Conservation (phyloP, 2,888 invertebrate species). For the Drosophila pseudotakahashii region DNA sequence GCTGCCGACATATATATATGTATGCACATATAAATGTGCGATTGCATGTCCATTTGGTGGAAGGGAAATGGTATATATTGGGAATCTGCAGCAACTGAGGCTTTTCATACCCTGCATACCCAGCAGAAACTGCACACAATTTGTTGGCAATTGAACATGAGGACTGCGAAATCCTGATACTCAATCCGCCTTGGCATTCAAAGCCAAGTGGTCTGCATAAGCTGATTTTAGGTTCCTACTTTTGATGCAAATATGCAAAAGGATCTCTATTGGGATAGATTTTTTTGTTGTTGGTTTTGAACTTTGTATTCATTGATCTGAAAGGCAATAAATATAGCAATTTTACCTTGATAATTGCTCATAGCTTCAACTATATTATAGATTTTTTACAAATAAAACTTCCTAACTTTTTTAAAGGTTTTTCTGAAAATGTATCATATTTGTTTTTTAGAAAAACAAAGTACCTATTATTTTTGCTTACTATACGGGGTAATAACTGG, state of each 20-base stretch:
- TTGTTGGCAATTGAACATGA: constrained; percentile 15
- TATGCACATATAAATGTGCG: background rate
- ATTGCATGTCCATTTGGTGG: constrained; percentile 19
- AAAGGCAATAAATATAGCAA: too few species aligned
- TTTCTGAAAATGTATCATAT: background rate
- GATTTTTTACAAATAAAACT: too few species aligned
- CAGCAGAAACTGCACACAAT: background rate
- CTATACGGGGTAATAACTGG: background rate
- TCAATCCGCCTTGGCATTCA: constrained; percentile 13
- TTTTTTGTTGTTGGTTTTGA: background rate
- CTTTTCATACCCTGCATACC: constrained; percentile 25
- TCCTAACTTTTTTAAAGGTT: too few species aligned
- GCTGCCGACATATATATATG: background rate
- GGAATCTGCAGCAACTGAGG: constrained; percentile 7
- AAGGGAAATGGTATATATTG: constrained; percentile 22
- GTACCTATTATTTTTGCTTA: too few species aligned
- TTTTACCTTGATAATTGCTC: too few species aligned
- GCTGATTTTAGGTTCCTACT: background rate
- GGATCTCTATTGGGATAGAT: background rate
- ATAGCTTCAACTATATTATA: too few species aligned
- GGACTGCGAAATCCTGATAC: constrained; percentile 18
- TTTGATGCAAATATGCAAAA: background rate
- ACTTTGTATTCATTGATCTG: too few species aligned
- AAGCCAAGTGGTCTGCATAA: constrained; percentile 9
- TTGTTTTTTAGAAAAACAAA: too few species aligned